Evolutionary conservation across 2,888 invertebrate genomes (phyloP).

Genomic region (Hedya salicella): DNA sequence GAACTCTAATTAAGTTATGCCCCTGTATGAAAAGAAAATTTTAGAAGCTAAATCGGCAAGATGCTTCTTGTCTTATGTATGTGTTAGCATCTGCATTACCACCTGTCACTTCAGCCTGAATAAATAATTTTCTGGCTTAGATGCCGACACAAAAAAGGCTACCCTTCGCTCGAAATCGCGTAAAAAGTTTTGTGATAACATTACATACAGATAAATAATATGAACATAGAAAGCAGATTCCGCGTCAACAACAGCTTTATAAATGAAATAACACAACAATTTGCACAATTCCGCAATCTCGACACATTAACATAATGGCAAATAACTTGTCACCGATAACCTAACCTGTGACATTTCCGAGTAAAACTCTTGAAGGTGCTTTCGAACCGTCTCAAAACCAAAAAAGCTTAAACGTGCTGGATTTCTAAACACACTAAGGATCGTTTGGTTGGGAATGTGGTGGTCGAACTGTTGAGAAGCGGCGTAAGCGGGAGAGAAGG

Average conservation of each 20-base stretch:
- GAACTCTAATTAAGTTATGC: too few species aligned
- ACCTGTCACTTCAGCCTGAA: too few species aligned
- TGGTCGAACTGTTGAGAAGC: constrained; percentile 16
- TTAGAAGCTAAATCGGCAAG: too few species aligned
- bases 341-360: constrained; percentile 41
- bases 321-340: constrained; percentile 39
- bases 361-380: constrained; percentile 25
- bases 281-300: constrained; percentile 34
- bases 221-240: constrained; percentile 33
- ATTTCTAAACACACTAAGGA: constrained; percentile 5
- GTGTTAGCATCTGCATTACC: too few species aligned
- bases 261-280: constrained; percentile 31
- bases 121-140: too few species aligned
- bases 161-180: too few species aligned
- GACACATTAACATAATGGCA: constrained; percentile 37
- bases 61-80: too few species aligned
- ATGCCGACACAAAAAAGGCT: too few species aligned
- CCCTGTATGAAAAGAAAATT: too few species aligned
- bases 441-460: constrained; percentile 6
- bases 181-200: too few species aligned
- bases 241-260: constrained; percentile 21
- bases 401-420: constrained; percentile 4
- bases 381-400: constrained; percentile 1
- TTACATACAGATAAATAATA: background rate
- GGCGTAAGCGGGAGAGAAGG: constrained; percentile 14